Base-by-base conservation (phyloP, 2,797 vertebrate genomes). In the Delichon dasypus region DNA sequence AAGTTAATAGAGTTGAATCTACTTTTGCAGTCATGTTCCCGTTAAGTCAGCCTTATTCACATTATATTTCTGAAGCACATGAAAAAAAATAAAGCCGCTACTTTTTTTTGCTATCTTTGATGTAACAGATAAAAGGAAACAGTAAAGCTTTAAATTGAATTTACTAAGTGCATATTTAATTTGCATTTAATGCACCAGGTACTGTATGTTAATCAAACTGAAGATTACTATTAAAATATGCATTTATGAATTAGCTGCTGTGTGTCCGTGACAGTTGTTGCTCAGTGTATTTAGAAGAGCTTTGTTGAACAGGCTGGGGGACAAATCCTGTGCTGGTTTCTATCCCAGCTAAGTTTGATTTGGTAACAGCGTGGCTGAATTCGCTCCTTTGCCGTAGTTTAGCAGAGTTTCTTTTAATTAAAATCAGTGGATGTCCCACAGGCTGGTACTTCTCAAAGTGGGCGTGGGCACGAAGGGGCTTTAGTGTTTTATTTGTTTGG, bases 1-100 rank as follows among this genome's bases (percentile, higher is more conserved):
- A 96, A 96, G 85, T 96, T 97, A 94, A 96, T 91, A 77, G 74
- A 89, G 79, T 95, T 94, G 81, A 94, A 87, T 92, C 62, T 92
- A 51, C 85, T 97, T 94, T 66, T 81, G 74, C 84, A 58, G 91
- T 95, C 67, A 29, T 80, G 55, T 85, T 96, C 92, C 78, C 0
- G 6, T 94, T 95, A 78, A 96, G 88, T 88, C 94, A 81, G 57
- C 88, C 88, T 73, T 90, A 10, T 44, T 72, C 71, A 29, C 16
- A 4, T 72, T 67, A 8, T 62, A 48, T 82, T 95, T 88, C 44
- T 65, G 34, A 92, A 74, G 38, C 67, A 30, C 34, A 27, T 50
- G n/a, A 76, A 79, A 54, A 54, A 71, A 93, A 90, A 45, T 47
- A 50, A 91, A 96, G 20, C 53, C 47, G 55, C 71, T 90, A 50